These are phyloP conservation scores for Myiagra hebetior DNA, from an alignment of 2,113 vertebrate species.

Conservation along the genomic window DNA sequence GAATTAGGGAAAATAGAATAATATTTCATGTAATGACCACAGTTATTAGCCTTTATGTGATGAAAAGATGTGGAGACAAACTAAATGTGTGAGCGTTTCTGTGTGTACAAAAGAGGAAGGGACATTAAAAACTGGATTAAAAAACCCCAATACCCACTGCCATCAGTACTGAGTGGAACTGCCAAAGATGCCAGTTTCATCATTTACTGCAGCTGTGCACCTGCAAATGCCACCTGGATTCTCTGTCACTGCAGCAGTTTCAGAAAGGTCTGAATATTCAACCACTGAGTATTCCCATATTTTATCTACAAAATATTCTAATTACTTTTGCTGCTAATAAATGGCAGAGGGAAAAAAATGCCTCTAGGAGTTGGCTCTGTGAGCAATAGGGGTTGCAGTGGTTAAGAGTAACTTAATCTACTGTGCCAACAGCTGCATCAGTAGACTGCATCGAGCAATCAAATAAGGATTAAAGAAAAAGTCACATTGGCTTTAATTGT, in stretches of 20 bases:
- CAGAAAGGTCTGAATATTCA: conserved; percentile 27
- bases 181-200: conserved; percentile 3
- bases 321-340: conserved; percentile 49
- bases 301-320: conserved; percentile 38
- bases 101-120: neutral
- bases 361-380: conserved; percentile 8
- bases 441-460: conserved; percentile 53
- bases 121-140: neutral
- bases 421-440: conserved; percentile 5
- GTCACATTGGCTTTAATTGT: conserved; percentile 40
- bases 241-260: conserved; percentile 7
- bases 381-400: neutral
- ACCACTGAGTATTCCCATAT: neutral
- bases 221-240: conserved; percentile 33
- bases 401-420: conserved; percentile 50
- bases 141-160: neutral
- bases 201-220: conserved; percentile 29
- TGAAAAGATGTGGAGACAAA: neutral
- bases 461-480: conserved; percentile 59
- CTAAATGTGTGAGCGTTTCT: neutral
- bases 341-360: neutral
- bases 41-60: neutral
- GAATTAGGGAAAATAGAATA: neutral
- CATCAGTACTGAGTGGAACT: neutral
- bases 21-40: neutral